Percentiles rank a stretch among this genome's conserved stretches.
Evolutionary conservation across 2,888 invertebrate genomes (phyloP).

Genomic region (Euplagia quadripunctaria): DNA sequence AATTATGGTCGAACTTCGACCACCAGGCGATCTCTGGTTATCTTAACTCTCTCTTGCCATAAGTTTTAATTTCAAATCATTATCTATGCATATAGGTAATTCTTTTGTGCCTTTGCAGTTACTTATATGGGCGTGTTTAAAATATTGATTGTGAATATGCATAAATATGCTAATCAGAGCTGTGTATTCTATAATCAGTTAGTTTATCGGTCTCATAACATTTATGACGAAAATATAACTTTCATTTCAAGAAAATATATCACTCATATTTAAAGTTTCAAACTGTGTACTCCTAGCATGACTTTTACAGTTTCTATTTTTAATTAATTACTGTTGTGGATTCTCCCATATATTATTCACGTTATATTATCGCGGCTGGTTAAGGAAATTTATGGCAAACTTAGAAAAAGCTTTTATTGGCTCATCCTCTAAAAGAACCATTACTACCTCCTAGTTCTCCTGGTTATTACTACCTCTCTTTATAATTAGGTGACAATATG

Average conservation of each 20-base stretch:
- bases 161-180: slow-evolving; percentile 24
- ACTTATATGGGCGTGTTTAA: slow-evolving; percentile 21
- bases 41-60: slow-evolving; percentile 26
- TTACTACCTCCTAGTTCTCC: no score
- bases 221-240: not conserved
- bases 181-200: slow-evolving; percentile 7
- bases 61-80: slow-evolving; percentile 24
- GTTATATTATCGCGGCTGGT: no score
- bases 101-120: slow-evolving; percentile 23
- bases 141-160: slow-evolving; percentile 7
- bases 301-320: no score
- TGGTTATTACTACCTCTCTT: not conserved
- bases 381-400: no score
- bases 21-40: not conserved
- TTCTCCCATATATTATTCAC: no score
- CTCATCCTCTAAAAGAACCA: no score
- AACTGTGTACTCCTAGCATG: no score
- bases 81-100: slow-evolving; percentile 3
- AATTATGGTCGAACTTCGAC: no score
- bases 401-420: no score
- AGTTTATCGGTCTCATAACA: not conserved
- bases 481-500: not conserved
- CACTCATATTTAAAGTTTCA: no score
- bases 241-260: no score
- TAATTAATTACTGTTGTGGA: no score